phyloP scores from a whole-genome alignment of 1,140 invertebrate genomes.

The Conus ventricosus region DNA sequence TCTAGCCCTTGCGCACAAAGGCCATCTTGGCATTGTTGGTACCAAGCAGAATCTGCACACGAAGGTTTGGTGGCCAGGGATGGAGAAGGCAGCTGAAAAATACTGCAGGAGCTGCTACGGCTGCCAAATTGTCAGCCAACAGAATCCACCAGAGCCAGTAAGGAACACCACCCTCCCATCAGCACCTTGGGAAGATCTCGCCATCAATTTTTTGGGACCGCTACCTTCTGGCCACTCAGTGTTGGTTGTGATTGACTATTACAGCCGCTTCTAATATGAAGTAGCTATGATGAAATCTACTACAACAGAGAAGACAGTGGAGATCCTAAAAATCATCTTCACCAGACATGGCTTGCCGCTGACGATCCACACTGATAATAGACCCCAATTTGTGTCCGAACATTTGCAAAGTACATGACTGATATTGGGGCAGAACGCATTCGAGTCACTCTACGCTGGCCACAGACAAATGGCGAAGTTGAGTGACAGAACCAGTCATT shows the following conservation, averaged over 20 bases:
- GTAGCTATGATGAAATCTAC: constrained; percentile 44
- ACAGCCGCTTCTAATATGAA: constrained; percentile 47
- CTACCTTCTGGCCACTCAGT: constrained; percentile 51
- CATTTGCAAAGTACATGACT: constrained; percentile 36
- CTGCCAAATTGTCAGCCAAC: constrained; percentile 46
- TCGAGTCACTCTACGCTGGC: constrained; percentile 39
- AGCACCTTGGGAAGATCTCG: constrained; percentile 49
- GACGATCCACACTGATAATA: constrained; percentile 42
- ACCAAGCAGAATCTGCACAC: constrained; percentile 48
- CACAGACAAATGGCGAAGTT: constrained; percentile 53
- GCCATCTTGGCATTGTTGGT: constrained; percentile 46
- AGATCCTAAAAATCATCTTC: constrained; percentile 44
- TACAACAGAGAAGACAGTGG: constrained; percentile 29
- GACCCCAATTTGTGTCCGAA: constrained; percentile 40
- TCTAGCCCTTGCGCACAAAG: constrained; percentile 40
- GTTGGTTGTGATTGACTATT: constrained; percentile 47
- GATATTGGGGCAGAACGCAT: constrained; percentile 40
- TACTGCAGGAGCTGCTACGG: constrained; percentile 22
- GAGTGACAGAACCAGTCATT: constrained; percentile 45
- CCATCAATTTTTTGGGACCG: constrained; percentile 47
- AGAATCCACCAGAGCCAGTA: constrained; percentile 42
- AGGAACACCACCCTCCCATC: constrained; percentile 34
- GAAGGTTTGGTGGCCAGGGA: constrained; percentile 52
- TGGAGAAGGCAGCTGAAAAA: constrained; percentile 53
- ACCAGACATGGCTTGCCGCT: constrained; percentile 43